Conservation (phyloP, 2,113 vertebrate genomes). For the Toxotes chatareus region DNA sequence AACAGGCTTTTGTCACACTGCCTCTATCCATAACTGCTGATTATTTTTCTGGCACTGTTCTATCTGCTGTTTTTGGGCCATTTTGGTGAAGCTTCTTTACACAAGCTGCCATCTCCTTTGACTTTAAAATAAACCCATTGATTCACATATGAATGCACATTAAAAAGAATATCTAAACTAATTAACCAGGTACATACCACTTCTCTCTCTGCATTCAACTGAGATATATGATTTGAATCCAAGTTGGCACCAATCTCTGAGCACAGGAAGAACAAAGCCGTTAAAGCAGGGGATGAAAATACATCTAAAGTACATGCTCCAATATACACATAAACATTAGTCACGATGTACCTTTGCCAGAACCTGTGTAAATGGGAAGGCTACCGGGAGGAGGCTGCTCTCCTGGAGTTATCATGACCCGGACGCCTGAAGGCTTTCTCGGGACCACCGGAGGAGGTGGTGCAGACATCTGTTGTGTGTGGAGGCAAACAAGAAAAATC, state of each 20-base stretch:
- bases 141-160: not conserved
- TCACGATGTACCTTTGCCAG: conserved; percentile 52
- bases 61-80: too few relatives aligned
- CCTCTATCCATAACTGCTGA: too few relatives aligned
- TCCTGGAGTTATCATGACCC: conserved; percentile 51
- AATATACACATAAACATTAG: not conserved
- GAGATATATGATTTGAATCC: conserved; percentile 32
- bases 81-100: not conserved
- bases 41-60: too few relatives aligned
- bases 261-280: conserved; percentile 9
- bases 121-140: not conserved
- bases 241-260: conserved; percentile 67
- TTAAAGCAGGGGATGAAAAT: not conserved
- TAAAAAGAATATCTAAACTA: not conserved
- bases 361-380: not conserved
- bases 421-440: conserved; percentile 56
- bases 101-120: not conserved
- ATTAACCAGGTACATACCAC: conserved; percentile 73
- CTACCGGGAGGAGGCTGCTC: conserved; percentile 16
- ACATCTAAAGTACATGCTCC: not conserved
- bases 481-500: conserved; percentile 2
- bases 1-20: too few relatives aligned
- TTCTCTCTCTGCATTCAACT: conserved; percentile 77
- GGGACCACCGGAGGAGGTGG: conserved; percentile 41
- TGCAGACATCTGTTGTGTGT: conserved; percentile 67